Conservation (phyloP, 2,113 vertebrate species). For the Picathartes gymnocephalus region DNA sequence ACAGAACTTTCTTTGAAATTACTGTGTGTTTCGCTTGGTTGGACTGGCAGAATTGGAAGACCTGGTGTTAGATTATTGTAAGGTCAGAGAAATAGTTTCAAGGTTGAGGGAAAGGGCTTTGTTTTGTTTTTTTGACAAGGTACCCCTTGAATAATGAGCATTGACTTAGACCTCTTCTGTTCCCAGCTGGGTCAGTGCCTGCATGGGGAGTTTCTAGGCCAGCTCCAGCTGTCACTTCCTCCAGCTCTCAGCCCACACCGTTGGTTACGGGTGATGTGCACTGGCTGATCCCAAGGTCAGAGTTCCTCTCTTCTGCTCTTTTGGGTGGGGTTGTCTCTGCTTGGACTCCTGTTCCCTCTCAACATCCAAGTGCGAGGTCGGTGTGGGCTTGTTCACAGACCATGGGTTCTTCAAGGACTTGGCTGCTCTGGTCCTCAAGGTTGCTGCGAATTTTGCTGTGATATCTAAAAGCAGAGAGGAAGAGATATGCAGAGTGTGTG, state of each 20-base stretch:
- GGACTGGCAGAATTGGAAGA: neutral
- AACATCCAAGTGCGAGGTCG: neutral
- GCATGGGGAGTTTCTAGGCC: neutral
- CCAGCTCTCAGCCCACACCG: accelerated
- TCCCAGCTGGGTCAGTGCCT: neutral
- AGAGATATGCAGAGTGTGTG: neutral
- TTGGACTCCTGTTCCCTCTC: neutral
- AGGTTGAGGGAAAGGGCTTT: neutral
- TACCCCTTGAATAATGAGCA: neutral
- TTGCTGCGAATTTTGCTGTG: neutral
- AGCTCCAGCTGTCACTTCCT: neutral
- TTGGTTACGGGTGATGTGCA: neutral
- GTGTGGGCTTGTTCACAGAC: neutral
- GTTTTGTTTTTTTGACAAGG: neutral
- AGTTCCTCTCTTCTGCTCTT: neutral
- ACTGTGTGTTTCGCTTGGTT: neutral
- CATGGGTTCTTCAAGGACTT: neutral
- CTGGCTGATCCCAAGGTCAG: neutral
- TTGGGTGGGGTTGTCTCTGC: neutral
- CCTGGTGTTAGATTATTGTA: neutral
- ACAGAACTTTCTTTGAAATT: neutral
- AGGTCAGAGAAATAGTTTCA: neutral
- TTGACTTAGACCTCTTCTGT: neutral
- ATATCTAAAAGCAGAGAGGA: neutral
- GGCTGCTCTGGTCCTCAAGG: neutral